phyloP scores from a whole-genome alignment of 2,888 invertebrate species.

The Fissipunctia ypsillon region DNA sequence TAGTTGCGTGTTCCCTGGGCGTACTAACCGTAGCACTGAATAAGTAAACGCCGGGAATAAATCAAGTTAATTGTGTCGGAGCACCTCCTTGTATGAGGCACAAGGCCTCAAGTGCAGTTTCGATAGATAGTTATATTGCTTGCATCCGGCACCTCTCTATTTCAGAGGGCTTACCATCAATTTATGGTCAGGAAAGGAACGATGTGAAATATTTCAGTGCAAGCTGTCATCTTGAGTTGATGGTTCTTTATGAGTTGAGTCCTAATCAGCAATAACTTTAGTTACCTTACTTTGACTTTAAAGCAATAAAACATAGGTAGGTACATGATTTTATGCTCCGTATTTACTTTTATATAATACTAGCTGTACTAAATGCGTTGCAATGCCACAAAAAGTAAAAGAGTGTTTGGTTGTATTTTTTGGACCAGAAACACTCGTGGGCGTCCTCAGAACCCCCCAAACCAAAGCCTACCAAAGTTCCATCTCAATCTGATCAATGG shows the following conservation, averaged over 20 bases:
- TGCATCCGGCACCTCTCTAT: constrained; percentile 76
- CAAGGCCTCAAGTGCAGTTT: constrained; percentile 81
- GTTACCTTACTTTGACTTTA: not conserved
- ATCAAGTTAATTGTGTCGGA: constrained; percentile 90
- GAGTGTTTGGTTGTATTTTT: too few relatives aligned
- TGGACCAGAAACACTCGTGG: too few relatives aligned
- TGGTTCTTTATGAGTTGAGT: not conserved
- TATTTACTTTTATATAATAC: too few relatives aligned
- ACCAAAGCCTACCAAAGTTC: too few relatives aligned
- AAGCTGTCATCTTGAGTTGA: not conserved
- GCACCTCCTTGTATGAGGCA: constrained; percentile 88
- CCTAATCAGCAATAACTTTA: not conserved
- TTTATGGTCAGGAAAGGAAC: constrained; percentile 35
- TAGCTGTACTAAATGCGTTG: too few relatives aligned
- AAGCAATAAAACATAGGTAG: not conserved
- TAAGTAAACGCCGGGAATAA: constrained; percentile 90
- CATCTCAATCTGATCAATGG: too few relatives aligned
- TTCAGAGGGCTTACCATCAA: constrained; percentile 65
- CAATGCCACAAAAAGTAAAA: too few relatives aligned
- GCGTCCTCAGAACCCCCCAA: too few relatives aligned
- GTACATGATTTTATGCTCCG: not conserved
- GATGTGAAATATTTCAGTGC: constrained; percentile 14
- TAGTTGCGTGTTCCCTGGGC: constrained; percentile 72
- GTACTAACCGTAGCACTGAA: constrained; percentile 87
- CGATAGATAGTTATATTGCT: constrained; percentile 77